phyloP scores from a whole-genome alignment of 2,888 invertebrate genomes.

The Merodon equestris region DNA sequence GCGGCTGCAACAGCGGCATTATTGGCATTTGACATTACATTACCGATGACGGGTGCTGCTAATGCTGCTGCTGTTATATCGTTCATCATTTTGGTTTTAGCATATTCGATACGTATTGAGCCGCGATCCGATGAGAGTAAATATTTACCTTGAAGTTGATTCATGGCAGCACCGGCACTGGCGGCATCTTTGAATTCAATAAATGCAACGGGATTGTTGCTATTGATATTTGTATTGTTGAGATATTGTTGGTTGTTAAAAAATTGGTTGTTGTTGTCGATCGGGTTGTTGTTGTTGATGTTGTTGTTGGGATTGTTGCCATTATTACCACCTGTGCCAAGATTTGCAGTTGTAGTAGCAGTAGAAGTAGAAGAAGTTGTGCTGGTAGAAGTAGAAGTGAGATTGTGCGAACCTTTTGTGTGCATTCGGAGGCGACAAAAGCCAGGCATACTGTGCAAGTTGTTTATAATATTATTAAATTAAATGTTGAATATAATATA shows the following conservation, averaged over 20 bases:
- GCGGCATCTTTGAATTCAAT: constrained; percentile 97
- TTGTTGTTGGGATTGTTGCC: constrained; percentile 47
- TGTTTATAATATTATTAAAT: constrained; percentile 65
- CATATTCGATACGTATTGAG: constrained; percentile 99
- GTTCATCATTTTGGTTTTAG: constrained; percentile 98
- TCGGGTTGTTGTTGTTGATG: constrained; percentile 53
- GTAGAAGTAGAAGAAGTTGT: constrained; percentile 74
- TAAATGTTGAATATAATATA: constrained; percentile 50
- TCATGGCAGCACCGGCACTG: constrained; percentile 95
- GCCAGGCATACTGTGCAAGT: constrained; percentile 93
- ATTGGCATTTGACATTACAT: constrained; percentile 49
- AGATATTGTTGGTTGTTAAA: constrained; percentile 58
- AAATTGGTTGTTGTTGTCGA: constrained; percentile 59
- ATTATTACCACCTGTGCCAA: constrained; percentile 66
- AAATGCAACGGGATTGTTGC: constrained; percentile 96
- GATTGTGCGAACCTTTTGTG: constrained; percentile 84
- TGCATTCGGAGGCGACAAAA: constrained; percentile 98
- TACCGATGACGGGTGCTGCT: constrained; percentile 28
- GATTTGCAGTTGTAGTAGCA: constrained; percentile 73
- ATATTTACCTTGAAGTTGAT: constrained; percentile 96
- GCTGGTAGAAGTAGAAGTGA: constrained; percentile 77
- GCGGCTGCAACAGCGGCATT: constrained; percentile 50
- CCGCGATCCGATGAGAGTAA: constrained; percentile 97
- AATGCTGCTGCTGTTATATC: constrained; percentile 72
- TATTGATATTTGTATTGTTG: constrained; percentile 58